A percentile compares a stretch with the other conserved stretches of the same genome.
These are phyloP conservation scores for Asobara japonica DNA, from an alignment of 1,140 invertebrate genomes.

Conservation along the genomic window DNA sequence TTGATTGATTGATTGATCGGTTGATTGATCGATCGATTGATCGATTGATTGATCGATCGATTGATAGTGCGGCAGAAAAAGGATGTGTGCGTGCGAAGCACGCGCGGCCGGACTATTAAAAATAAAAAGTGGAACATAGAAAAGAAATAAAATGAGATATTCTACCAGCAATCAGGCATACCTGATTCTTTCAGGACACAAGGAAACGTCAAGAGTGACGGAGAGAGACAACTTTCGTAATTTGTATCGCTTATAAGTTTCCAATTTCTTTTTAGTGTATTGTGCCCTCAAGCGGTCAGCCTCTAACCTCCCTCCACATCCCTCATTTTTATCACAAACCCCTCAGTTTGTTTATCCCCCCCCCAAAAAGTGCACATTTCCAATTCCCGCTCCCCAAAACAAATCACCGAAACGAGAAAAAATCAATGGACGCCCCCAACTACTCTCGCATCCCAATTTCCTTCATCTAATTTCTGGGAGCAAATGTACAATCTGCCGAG, in stretches of 20 bases:
- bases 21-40: no score
- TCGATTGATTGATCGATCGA: no score
- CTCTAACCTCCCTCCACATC: neutral
- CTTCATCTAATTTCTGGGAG: constrained; percentile 6
- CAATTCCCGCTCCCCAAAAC: neutral
- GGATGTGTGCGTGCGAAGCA: no score
- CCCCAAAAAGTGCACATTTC: neutral
- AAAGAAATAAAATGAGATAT: no score
- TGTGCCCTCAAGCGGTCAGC: neutral
- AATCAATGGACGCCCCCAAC: neutral
- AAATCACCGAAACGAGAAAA: neutral
- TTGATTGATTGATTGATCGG: no score
- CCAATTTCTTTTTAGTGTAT: neutral
- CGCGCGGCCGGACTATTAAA: no score
- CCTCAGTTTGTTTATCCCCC: neutral
- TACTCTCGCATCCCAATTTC: neutral
- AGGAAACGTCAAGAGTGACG: no score
- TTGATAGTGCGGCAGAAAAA: no score
- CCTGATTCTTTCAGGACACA: no score
- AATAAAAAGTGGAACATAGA: no score
- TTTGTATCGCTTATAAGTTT: neutral
- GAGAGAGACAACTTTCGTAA: no score
- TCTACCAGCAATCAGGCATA: no score
- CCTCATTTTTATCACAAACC: neutral
- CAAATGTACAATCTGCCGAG: neutral